Evolutionary conservation across 2,888 invertebrate genomes (phyloP), one percentile per base, ranked within the genome.

Genomic region (Antitype chi): DNA sequence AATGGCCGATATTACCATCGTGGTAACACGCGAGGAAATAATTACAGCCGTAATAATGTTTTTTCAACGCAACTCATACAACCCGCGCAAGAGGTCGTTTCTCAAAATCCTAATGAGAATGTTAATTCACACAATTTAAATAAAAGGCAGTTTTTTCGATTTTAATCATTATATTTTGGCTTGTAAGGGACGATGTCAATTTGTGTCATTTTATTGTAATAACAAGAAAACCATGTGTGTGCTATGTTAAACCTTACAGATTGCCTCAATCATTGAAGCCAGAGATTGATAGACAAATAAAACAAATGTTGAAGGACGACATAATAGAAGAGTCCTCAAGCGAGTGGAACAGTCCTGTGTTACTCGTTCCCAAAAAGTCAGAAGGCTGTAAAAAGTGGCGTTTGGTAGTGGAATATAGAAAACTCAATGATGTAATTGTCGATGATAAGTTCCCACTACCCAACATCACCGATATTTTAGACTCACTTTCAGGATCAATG

Each of bases 241-340:
- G n/a, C 5, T 67, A 67, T 32, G 67, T 67, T n/a, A 67, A 53
- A 67, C 52, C 67, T 25, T 28, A 64, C 3, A 49, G 66, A 66
- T 63, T 43, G 13, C 43, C 63, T 8, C 63, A 63, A 63, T 49
- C 25, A 25, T 1, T 47, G 20, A 64, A 64, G 20, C 47, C 64
- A 25, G 64, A 64, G 11, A 64, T 64, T 64, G 25, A 64, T 47
- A 25, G 17, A 9, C 64, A 64, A 47, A 64, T 64, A 0, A 59
- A 59, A 28, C 59, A 59, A 59, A 59, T 59, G 59, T 20, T 59
- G 5, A 59, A 59, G 59, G 43, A 64, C 43, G 64, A 64, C 1
- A 64, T 64, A 47, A 64, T 64, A 43, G 64, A 64, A 47, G 64
- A 64, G 25, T 8, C 64, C 9, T 64, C 64, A 43, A 64, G 64